Conservation (phyloP, 2,888 invertebrate species). For the Agrochola lychnidis region DNA sequence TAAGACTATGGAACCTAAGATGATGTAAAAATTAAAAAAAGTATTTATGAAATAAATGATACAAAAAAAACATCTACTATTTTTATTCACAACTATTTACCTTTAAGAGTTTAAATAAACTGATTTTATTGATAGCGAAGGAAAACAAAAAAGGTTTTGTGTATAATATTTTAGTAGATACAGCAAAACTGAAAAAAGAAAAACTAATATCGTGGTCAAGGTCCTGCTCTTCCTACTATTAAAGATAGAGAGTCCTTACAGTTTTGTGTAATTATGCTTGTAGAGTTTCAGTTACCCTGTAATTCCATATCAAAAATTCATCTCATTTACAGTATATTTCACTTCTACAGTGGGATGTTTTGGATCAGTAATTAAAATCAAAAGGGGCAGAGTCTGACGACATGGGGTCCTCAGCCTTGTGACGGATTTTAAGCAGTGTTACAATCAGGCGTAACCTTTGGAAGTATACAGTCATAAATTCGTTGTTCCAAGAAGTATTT, state of each 20-base stretch:
- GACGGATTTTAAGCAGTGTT: neutral
- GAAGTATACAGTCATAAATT: neutral
- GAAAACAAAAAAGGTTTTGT: neutral
- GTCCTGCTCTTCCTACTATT: neutral
- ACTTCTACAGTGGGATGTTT: neutral
- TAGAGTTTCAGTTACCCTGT: neutral
- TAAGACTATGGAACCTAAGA: constrained; percentile 73
- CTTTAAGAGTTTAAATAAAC: neutral
- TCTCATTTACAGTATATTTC: neutral
- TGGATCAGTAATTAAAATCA: neutral
- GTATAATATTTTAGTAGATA: neutral
- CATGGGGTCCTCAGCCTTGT: neutral
- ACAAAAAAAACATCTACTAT: constrained; percentile 14
- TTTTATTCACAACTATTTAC: constrained; percentile 10
- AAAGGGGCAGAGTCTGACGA: neutral
- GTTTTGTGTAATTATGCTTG: neutral
- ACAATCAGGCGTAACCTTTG: neutral
- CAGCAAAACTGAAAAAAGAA: neutral
- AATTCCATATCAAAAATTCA: neutral
- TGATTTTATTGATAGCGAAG: neutral
- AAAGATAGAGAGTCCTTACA: neutral
- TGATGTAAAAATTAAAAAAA: constrained; percentile 70
- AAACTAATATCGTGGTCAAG: neutral
- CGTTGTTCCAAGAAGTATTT: neutral
- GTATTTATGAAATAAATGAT: constrained; percentile 68